Conservation (phyloP, 2,888 invertebrate genomes). For the Orchesellides sinensis region DNA sequence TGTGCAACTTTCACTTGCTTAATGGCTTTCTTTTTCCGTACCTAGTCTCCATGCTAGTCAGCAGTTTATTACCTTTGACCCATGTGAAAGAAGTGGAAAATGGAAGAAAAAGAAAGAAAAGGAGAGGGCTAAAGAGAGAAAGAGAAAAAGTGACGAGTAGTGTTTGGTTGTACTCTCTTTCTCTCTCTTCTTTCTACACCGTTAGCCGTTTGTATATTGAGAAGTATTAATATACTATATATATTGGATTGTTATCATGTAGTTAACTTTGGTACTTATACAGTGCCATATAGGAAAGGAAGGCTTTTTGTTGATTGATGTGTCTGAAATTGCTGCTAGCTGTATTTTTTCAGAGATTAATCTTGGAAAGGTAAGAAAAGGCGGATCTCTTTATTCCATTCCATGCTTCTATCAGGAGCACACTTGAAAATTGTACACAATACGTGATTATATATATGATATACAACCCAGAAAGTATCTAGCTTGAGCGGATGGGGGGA, state of each 20-base stretch:
- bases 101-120: not conserved
- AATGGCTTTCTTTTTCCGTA: conserved; percentile 42
- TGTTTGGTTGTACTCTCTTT: conserved; percentile 4
- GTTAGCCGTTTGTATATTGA: not conserved
- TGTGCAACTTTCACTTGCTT: conserved; percentile 32
- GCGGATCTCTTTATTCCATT: conserved; percentile 55
- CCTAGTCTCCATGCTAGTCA: conserved; percentile 19
- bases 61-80: conserved; percentile 54
- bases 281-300: conserved; percentile 2
- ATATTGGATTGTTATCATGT: conserved; percentile 38
- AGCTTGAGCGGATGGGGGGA: conserved; percentile 8
- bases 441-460: conserved; percentile 15
- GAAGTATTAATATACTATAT: conserved; percentile 34
- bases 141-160: conserved; percentile 49
- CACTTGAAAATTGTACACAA: conserved; percentile 24
- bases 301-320: conserved; percentile 62
- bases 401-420: conserved; percentile 33
- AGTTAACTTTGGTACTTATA: conserved; percentile 10
- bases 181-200: not conserved
- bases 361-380: conserved; percentile 65
- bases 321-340: conserved; percentile 58
- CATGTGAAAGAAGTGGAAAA: conserved; percentile 36
- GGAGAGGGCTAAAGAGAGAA: not conserved
- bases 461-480: not conserved
- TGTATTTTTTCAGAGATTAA: conserved; percentile 62